Base-by-base conservation (phyloP, 2,113 vertebrate genomes). In the Clupea harengus region DNA sequence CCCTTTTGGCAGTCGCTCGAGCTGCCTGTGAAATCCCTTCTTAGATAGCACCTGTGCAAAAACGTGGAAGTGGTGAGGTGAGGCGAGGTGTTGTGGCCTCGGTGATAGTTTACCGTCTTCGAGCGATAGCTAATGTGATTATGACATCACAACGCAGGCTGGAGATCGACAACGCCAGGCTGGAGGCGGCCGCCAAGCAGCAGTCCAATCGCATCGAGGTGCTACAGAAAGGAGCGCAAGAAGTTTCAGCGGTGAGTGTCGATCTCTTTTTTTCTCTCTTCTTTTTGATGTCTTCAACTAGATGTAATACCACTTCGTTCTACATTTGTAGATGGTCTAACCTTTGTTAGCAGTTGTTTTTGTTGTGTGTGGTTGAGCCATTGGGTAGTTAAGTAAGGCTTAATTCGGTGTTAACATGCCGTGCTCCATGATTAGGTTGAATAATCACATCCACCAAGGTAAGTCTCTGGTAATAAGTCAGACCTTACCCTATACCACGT, bases 101-200 rank as follows among this genome's bases (percentile, higher is more conserved):
- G 6, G 72, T 39, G 72, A 13, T 17, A 28, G 64, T 32, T 78
- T 39, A 1, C 39, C 39, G 39, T 39, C 39, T 39, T 39, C 39
- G 1, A 5, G 28, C 28, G 57, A 22, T 50, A 80, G 9, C 20
- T 83, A 5, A 28, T 85, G 82, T 86, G 13, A 60, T 83, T 86
- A 50, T 85, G 22, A 81, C 78, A 46, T 84, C 32, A 25, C 60
- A 75, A 4, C 15, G 1, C 91, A 99, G 98, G 90, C 92, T 98
- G 89, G 97, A 97, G 95, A 96, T 96, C 47, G 97, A 99, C 92
- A 97, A 98, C 72, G 94, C 95, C 82, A 93, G 91, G 84, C 89
- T 97, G 81, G 96, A 98, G 92, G 95, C 94, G 64, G 94, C 94
- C 49, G 88, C 95, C 45, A 97, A 96, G 91, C 96, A 97, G 52